Evolutionary conservation across 2,113 vertebrate genomes (phyloP).

Genomic region (Daboia siamensis): DNA sequence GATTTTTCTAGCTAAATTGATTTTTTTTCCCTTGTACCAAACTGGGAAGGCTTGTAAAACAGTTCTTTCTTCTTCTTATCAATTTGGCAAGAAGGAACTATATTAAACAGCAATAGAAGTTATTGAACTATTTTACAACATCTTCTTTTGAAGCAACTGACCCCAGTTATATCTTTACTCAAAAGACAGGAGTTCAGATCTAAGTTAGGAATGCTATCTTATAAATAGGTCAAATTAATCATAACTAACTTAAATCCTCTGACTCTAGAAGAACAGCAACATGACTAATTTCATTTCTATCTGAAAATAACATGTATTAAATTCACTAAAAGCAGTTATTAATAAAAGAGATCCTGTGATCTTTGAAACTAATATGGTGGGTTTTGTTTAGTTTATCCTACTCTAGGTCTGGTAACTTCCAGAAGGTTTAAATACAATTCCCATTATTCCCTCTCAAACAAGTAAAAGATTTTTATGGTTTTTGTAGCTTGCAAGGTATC

Average conservation of each 20-base stretch:
- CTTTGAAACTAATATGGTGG: neutral
- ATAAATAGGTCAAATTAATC: neutral
- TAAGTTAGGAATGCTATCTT: neutral
- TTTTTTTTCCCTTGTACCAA: constrained; percentile 14
- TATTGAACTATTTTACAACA: neutral
- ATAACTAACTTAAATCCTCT: neutral
- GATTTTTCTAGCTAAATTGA: constrained; percentile 27
- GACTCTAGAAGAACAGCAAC: neutral
- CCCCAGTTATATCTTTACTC: neutral
- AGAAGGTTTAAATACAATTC: neutral
- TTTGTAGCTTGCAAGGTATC: neutral
- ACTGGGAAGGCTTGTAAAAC: neutral
- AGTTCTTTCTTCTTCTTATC: neutral
- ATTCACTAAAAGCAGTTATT: neutral
- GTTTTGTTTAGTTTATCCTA: neutral
- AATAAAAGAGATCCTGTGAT: neutral
- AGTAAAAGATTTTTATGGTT: neutral
- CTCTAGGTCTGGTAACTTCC: neutral
- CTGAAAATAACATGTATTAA: neutral
- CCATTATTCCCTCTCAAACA: neutral
- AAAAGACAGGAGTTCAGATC: neutral
- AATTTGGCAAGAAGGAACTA: neutral
- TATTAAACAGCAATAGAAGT: neutral
- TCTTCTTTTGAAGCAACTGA: neutral
- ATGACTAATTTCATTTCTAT: neutral